Evolutionary conservation across 1,140 invertebrate genomes (phyloP).

Genomic region (Magallana angulata): DNA sequence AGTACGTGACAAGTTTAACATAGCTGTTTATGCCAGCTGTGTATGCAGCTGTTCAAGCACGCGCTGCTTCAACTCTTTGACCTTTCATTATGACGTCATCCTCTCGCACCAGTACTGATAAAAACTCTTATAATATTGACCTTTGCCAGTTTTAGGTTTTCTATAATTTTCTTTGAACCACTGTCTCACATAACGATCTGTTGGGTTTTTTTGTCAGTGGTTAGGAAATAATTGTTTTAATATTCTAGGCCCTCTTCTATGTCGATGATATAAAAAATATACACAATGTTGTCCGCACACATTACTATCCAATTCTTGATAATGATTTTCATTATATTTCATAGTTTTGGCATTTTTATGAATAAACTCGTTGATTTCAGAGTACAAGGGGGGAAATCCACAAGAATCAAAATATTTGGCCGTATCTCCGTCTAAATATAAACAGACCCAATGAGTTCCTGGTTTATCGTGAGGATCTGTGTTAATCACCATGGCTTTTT

Average conservation of each 20-base stretch:
- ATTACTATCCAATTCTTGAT: background rate
- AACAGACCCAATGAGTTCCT: background rate
- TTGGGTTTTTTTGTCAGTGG: too few species aligned
- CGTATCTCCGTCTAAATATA: background rate
- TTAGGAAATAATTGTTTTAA: too few species aligned
- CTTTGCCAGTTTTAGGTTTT: too few species aligned
- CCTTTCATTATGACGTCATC: too few species aligned
- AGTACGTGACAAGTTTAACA: too few species aligned
- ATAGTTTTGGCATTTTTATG: background rate
- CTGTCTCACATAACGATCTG: too few species aligned
- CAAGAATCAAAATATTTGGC: background rate
- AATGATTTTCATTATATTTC: background rate
- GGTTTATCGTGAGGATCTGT: background rate
- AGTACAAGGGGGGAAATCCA: background rate
- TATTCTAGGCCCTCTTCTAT: background rate
- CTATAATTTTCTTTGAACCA: too few species aligned
- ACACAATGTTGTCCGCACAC: background rate
- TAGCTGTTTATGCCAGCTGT: too few species aligned
- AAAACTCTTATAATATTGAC: too few species aligned
- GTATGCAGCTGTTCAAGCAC: too few species aligned
- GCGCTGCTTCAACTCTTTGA: too few species aligned
- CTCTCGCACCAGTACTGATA: too few species aligned
- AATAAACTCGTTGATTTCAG: background rate
- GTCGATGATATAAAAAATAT: background rate
- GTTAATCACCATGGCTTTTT: background rate